Percentiles rank a stretch among this genome's conserved stretches.
Evolutionary conservation across 2,888 invertebrate genomes (phyloP).

Genomic region (Ochropleura leucogaster): DNA sequence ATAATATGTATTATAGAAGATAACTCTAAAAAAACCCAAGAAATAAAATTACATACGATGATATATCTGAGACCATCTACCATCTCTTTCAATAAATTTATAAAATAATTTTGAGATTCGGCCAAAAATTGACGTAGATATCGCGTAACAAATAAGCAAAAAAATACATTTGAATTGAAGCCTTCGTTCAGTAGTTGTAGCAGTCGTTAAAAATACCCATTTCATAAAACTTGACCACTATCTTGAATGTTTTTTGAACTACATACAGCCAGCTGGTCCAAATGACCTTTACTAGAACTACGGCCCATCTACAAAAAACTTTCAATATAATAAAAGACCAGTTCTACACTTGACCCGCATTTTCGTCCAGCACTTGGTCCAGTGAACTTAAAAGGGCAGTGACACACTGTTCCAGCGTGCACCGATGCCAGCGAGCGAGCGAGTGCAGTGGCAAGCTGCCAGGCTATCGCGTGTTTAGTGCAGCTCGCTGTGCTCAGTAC

Average conservation of each 20-base stretch:
- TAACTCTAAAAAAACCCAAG: too few species aligned
- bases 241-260: background rate
- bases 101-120: too few species aligned
- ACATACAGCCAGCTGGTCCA: background rate
- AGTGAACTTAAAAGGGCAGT: constrained; percentile 33
- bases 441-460: constrained; percentile 56
- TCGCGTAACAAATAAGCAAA: too few species aligned
- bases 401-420: constrained; percentile 25
- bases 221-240: background rate
- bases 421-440: background rate
- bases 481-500: constrained; percentile 23
- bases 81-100: too few species aligned
- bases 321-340: background rate
- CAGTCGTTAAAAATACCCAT: background rate
- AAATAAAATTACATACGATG: too few species aligned
- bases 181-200: too few species aligned
- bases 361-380: constrained; percentile 17
- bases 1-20: too few species aligned
- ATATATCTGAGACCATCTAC: too few species aligned
- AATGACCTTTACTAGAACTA: background rate
- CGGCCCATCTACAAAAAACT: background rate
- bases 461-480: constrained; percentile 51
- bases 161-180: too few species aligned
- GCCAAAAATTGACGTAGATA: too few species aligned
- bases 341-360: constrained; percentile 34